Base-by-base conservation (phyloP, 2,797 vertebrate species). In the Lemur catta region DNA sequence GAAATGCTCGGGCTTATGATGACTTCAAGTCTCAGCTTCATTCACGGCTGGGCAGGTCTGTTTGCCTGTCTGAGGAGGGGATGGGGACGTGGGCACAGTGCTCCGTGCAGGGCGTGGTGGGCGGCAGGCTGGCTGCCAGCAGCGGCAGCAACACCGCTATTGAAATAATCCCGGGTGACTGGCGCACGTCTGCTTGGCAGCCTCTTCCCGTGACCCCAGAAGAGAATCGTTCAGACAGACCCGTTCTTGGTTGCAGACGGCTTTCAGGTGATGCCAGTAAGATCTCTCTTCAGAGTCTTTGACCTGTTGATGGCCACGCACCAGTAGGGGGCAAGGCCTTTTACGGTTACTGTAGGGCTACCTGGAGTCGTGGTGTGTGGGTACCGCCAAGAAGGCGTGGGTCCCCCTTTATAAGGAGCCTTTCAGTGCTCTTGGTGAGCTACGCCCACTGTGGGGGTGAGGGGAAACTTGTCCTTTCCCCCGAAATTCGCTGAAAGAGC, bases 101-200 rank as follows among this genome's bases (percentile, higher is more conserved):
- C 50, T 69, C 2, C 0, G 3, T 4, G 4, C 10, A 1, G 17
- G 43, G 30, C 10, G 2, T 0, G 22, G 8, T 7, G 2, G 13
- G 30, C 1, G 7, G 35, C 28, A 2, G 72, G 10, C 41, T 28
- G 38, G 48, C 26, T 28, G 48, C 46, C 28, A 4, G 38, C 35
- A 67, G 33, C 52, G 41, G 22, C 50, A 38, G 55, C 17, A 4
- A 2, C 22, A 1, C 46, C 6, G 0, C 57, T 50, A 17, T 30
- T 59, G 33, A 74, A 7, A 50, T 38, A 3, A 59, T 48, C 84
- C 65, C 48, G 26, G 67, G 46, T n/a, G 30, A 63, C 52, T 20
- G 55, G 26, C 11, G 46, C 41, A 26, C 12, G 7, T 59, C 50
- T 30, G 33, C 41, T 46, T 22, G 35, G 26, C 13, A 33, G 55